Evolutionary conservation across 2,797 vertebrate genomes (phyloP).

Genomic region (Anguilla pacifica): DNA sequence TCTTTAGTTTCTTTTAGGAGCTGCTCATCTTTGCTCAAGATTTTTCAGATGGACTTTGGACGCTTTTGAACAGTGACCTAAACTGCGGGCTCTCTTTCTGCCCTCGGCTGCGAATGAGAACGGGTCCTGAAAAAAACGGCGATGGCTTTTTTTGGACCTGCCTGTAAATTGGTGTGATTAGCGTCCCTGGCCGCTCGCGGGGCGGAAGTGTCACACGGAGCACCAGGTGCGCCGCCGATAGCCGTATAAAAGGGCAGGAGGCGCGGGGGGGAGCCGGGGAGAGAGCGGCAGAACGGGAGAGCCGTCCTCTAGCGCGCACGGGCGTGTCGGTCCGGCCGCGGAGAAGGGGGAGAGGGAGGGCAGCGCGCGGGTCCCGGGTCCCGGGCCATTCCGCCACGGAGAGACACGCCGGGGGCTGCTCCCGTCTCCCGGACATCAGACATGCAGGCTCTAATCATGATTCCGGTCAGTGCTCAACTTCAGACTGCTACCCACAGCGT

Average conservation of each 20-base stretch:
- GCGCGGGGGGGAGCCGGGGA: not conserved
- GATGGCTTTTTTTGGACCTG: constrained; percentile 5
- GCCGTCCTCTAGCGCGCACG: not conserved
- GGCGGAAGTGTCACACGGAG: not conserved
- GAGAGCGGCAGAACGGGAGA: not conserved
- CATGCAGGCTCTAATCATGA: constrained; percentile 21
- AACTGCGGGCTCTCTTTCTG: not conserved
- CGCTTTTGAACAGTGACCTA: not conserved
- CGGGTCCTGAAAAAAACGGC: not conserved
- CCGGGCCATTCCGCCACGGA: not conserved
- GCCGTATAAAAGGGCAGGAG: not conserved
- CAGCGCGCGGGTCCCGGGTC: not conserved
- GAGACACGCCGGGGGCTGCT: not conserved
- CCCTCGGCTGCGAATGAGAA: not conserved
- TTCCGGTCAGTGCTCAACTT: constrained; percentile 17
- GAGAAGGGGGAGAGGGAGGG: not conserved
- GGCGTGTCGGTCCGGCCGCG: not conserved
- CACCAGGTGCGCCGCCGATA: not conserved
- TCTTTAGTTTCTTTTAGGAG: not conserved
- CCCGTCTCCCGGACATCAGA: not conserved
- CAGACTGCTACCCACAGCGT: not conserved
- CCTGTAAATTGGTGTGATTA: constrained; percentile 12
- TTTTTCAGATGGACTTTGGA: not conserved
- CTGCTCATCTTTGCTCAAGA: not conserved
- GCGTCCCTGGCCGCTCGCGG: constrained; percentile 8